Evolutionary conservation across 2,888 invertebrate species (phyloP), one percentile per base, ranked within the genome.

Genomic region (Cephus pygmeus): DNA sequence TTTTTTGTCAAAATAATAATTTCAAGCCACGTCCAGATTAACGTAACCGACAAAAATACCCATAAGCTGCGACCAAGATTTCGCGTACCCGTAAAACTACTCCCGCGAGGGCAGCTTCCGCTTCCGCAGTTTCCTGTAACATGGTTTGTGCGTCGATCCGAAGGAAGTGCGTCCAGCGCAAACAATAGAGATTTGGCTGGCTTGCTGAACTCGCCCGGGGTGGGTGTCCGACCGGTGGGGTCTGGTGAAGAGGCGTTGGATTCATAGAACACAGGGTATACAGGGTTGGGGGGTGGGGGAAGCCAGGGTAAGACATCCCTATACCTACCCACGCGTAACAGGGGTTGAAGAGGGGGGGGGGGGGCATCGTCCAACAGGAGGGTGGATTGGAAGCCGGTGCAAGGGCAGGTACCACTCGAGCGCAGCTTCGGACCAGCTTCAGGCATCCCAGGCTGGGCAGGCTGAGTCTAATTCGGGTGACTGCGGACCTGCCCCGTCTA

Each of bases 381-480:
- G 71, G 71, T 71, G 11, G 71, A 33, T 71, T 71, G 1, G 11
- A 3, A 71, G 23, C 6, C 71, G 4, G 33, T 33, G 71, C 71
- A 33, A 12, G 71, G 31, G 71, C 71, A 33, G 71, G 71, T 33
- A 71, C 15, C 40, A 56, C 40, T 56, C 40, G 23, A 56, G 40
- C 40, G 40, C 40, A 56, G 40, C 40, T 56, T 56, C 40, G 40
- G 40, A 9, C 6, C 71, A 31, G 71, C 15, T 33, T 71, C 71
- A 71, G 71, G 31, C 71, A 31, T 71, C 71, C 40, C 33, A 71
- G 71, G 71, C 71, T 71, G 71, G 31, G 71, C 71, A 71, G 30
- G 79, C 79, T 78, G 82, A 79, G 84, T 83, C 81, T 85, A 87
- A 87, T 87, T 87, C 85, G 80, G 81, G 82, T 85, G 84, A 82